Conservation (phyloP, 2,797 vertebrate genomes). For the Molossus molossus region DNA sequence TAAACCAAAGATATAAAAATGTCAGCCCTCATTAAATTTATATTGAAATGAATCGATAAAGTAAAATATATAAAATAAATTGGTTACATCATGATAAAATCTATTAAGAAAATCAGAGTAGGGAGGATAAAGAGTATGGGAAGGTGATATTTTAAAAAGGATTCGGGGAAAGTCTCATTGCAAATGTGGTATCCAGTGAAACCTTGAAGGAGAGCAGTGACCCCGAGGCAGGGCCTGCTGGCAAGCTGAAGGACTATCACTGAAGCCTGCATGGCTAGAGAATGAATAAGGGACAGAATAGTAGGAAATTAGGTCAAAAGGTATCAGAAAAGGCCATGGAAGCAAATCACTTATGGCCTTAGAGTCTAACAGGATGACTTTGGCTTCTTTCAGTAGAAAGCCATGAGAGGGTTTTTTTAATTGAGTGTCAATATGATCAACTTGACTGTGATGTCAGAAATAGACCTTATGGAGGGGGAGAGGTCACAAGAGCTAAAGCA, state of each 20-base stretch:
- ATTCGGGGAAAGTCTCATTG: neutral
- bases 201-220: neutral
- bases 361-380: neutral
- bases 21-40: neutral
- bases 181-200: neutral
- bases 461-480: neutral
- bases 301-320: neutral
- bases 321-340: neutral
- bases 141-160: neutral
- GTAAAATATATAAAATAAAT: neutral
- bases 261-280: neutral
- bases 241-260: neutral
- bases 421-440: neutral
- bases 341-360: neutral
- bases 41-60: conserved; percentile 21
- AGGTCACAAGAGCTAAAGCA: neutral
- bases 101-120: neutral
- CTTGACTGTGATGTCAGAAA: neutral
- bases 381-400: neutral
- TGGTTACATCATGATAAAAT: neutral
- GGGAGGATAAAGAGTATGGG: neutral
- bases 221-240: neutral
- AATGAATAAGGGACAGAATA: neutral
- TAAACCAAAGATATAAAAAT: neutral
- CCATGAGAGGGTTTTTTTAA: neutral